A percentile compares a stretch with the other conserved stretches of the same genome.
Conservation (phyloP, 1,140 invertebrate genomes). For the Aphelenchoides besseyi region DNA sequence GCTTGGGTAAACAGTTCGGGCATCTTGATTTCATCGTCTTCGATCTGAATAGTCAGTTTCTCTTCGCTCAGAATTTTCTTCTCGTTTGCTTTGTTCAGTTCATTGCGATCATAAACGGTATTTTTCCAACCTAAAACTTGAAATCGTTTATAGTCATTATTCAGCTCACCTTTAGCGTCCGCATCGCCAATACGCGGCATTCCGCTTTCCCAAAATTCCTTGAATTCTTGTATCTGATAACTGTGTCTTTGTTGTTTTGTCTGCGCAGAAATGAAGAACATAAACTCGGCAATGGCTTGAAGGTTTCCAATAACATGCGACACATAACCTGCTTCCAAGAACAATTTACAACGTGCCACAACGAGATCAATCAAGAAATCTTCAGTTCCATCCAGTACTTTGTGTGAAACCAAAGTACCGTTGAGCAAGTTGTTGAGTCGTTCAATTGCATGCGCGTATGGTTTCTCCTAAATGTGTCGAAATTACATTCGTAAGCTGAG, state of each 20-base stretch:
- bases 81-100: background rate
- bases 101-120: background rate
- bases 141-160: no score
- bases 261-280: background rate
- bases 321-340: background rate
- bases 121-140: slow-evolving; percentile 20
- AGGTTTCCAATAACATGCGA: background rate
- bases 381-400: background rate
- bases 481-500: no score
- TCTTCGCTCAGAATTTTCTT: background rate
- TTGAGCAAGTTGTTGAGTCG: slow-evolving; percentile 4
- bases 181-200: background rate
- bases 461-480: background rate
- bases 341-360: background rate
- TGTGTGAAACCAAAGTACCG: slow-evolving; percentile 12
- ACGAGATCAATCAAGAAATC: slow-evolving; percentile 6
- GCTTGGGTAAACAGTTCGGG: background rate
- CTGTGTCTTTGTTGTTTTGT: background rate
- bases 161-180: slow-evolving; percentile 14
- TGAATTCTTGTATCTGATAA: background rate
- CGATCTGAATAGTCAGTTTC: background rate
- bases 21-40: background rate
- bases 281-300: slow-evolving; percentile 6
- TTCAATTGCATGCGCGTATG: background rate
- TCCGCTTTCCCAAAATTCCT: slow-evolving; percentile 5